These are phyloP conservation scores for Phalloptychus januarius DNA, from an alignment of 2,797 vertebrate species.

Conservation along the genomic window DNA sequence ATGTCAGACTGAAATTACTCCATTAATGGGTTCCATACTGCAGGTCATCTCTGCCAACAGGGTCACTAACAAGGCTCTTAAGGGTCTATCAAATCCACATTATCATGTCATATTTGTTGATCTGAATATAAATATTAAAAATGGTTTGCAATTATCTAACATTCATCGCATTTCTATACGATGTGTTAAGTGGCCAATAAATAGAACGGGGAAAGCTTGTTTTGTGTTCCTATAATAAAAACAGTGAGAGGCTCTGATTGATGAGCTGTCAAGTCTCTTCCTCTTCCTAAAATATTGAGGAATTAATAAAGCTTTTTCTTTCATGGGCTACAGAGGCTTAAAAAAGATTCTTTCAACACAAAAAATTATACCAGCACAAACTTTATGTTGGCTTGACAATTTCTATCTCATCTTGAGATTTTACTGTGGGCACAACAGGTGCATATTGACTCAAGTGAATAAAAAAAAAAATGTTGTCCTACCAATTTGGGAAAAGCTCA, in stretches of 20 bases:
- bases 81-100: neutral
- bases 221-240: neutral
- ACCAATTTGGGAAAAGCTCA: neutral
- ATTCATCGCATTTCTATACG: neutral
- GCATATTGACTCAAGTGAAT: neutral
- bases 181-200: neutral
- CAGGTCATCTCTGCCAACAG: conserved; percentile 1
- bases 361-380: neutral
- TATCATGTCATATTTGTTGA: neutral
- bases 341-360: neutral
- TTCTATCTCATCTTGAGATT: neutral
- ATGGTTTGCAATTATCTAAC: neutral
- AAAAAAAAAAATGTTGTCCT: no score
- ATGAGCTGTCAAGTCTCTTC: conserved; percentile 3
- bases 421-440: neutral
- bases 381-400: neutral
- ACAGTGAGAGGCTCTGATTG: neutral
- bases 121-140: neutral
- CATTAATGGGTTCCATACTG: neutral
- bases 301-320: neutral
- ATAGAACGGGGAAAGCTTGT: neutral
- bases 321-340: neutral
- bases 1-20: conserved; percentile 11
- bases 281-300: neutral
- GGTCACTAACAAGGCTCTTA: neutral